phyloP scores from a whole-genome alignment of 2,888 invertebrate species.

The Nipponacmea schrenckii region DNA sequence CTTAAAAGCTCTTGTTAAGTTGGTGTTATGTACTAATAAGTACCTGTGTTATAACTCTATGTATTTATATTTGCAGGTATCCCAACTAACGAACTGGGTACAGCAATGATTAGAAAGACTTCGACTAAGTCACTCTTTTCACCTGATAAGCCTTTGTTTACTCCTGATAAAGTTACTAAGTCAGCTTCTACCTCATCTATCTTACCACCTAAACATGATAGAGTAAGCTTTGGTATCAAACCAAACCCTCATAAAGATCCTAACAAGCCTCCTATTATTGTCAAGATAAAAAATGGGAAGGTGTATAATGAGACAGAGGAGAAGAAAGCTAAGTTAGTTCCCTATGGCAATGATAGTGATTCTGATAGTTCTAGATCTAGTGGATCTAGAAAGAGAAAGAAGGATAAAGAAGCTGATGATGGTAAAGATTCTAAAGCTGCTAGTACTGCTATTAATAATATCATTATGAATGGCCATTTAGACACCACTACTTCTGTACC shows the following conservation, averaged over 20 bases:
- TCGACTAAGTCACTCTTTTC: conserved; percentile 31
- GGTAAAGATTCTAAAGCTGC: conserved; percentile 12
- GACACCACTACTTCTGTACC: conserved; percentile 59
- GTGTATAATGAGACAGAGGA: conserved; percentile 55
- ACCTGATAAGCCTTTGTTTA: conserved; percentile 19
- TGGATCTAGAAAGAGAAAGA: conserved; percentile 7
- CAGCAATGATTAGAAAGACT: conserved; percentile 34
- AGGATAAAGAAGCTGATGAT: conserved; percentile 16
- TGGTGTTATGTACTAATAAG: too few relatives aligned
- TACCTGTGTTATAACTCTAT: too few relatives aligned
- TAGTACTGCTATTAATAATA: neutral
- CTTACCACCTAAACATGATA: conserved; percentile 49
- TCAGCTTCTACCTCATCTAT: conserved; percentile 19
- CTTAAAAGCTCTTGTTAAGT: too few relatives aligned
- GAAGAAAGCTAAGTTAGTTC: conserved; percentile 59
- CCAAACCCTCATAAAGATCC: conserved; percentile 7
- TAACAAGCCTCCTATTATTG: conserved; percentile 57
- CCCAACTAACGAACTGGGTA: conserved; percentile 38
- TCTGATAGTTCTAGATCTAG: conserved; percentile 31
- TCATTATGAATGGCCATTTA: conserved; percentile 50
- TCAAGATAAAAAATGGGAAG: conserved; percentile 65
- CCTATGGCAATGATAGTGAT: conserved; percentile 65
- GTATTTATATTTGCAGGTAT: conserved; percentile 26
- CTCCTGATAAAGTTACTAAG: conserved; percentile 12
- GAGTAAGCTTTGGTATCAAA: conserved; percentile 53